Evolutionary conservation across 2,113 vertebrate species (phyloP), one percentile per base, ranked within the genome.

Genomic region (Crocuta crocuta): DNA sequence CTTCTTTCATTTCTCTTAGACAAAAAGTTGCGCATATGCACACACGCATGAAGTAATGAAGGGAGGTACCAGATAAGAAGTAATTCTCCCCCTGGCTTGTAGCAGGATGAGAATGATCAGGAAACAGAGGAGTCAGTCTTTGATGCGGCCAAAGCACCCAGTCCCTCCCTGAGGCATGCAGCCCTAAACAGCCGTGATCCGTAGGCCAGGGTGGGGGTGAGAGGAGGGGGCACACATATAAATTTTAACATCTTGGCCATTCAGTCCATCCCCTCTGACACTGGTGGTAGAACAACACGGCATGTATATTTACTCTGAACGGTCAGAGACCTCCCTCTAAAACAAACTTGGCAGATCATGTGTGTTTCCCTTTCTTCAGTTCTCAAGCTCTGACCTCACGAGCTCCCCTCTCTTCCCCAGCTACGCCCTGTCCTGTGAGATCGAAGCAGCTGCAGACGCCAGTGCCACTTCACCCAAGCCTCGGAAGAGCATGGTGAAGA

Each of bases 401-500:
- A 16, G 1, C 19, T 15, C 71, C 2, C 74, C 28, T 98, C 95
- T 98, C 55, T 96, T 83, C 93, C 98, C 84, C 98, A 99, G 99
- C 97, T 99, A 99, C 26, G 98, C 97, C 78, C 98, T 99, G 91
- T 99, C 99, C 0, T 99, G 99, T 88, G 99, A 99, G 98, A 98
- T 99, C 0, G 99, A 99, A 98, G 99, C 99, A 4, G 97, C 99
- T 0, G 98, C 99, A 0, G 99, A 99, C 26, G 96, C 99, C 94
- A 99, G 98, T 24, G 98, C 99, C 39, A 99, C 99, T 0, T 99
- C 99, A 0, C 99, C 99, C 0, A 99, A 99, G 96, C 99, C 99
- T 26, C 98, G 99, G 93, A 99, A 99, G 82, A 99, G 99, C 98
- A 99, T 99, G 99, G 99, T 99, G 98, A 99, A 99, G 98, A 99